Conservation (phyloP, 1,140 invertebrate species). For the Papilio helenus region DNA sequence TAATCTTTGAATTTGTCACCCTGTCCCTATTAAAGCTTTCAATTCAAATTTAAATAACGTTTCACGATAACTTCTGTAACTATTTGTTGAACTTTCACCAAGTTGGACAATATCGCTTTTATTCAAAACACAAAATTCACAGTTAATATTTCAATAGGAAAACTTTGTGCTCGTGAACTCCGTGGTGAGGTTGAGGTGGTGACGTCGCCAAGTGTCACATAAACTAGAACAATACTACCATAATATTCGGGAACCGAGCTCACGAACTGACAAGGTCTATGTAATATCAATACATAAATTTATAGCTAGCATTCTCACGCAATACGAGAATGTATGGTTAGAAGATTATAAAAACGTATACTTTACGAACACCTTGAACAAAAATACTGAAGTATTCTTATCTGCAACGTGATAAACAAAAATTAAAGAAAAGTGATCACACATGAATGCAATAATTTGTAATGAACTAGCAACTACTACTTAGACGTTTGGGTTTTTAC, state of each 20-base stretch:
- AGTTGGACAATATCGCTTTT: background rate
- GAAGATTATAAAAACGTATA: background rate
- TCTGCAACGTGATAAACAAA: background rate
- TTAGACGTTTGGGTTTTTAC: too few relatives aligned
- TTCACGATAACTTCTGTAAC: background rate
- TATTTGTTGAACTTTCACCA: background rate
- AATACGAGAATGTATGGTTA: background rate
- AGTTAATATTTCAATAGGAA: constrained; percentile 2
- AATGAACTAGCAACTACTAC: too few relatives aligned
- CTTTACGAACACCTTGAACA: background rate
- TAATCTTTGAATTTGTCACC: background rate
- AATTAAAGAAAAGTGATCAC: background rate
- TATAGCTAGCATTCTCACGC: background rate
- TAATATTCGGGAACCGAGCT: background rate
- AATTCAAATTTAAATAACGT: background rate
- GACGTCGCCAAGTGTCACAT: constrained; percentile 1
- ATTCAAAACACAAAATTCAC: background rate
- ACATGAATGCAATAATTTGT: background rate
- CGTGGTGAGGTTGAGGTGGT: background rate
- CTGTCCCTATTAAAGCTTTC: background rate
- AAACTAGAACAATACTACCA: background rate
- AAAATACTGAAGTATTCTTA: background rate
- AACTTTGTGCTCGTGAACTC: background rate
- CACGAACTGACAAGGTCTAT: background rate
- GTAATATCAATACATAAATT: background rate